These are phyloP conservation scores for Myiozetetes cayanensis DNA, from an alignment of 2,113 vertebrate genomes.

Conservation along the genomic window DNA sequence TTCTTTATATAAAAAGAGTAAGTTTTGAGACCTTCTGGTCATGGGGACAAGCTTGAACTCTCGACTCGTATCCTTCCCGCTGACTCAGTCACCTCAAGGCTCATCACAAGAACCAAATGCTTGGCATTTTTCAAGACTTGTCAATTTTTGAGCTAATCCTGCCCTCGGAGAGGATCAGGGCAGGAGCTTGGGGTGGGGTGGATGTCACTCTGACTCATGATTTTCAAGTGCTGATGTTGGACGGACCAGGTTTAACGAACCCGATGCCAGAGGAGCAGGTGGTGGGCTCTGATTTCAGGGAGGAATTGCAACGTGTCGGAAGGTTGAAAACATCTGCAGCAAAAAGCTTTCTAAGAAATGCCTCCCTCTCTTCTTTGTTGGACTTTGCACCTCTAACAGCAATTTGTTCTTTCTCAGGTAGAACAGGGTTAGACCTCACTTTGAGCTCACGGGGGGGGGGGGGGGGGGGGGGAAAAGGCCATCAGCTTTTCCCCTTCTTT, in stretches of 20 bases:
- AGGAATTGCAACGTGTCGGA: background rate
- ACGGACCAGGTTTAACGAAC: background rate
- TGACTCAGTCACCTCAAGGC: background rate
- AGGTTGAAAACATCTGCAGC: background rate
- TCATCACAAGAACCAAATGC: background rate
- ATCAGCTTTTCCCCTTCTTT: background rate
- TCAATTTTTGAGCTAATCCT: slow-evolving; percentile 21
- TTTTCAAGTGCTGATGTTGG: background rate
- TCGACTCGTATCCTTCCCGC: background rate
- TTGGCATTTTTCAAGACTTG: background rate
- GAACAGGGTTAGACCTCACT: background rate
- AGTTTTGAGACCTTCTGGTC: background rate
- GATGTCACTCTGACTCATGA: background rate
- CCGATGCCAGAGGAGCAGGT: background rate
- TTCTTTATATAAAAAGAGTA: background rate
- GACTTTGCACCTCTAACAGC: background rate
- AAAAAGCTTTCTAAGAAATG: background rate
- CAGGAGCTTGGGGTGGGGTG: background rate
- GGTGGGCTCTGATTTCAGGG: background rate
- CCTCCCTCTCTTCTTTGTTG: background rate
- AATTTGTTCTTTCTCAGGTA: background rate
- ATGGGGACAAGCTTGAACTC: background rate
- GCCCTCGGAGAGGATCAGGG: background rate
- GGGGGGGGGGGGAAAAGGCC: background rate
- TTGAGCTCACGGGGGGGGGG: background rate